Evolutionary conservation across 2,888 invertebrate genomes (phyloP).

Genomic region (Zhuqinia jingwanae): DNA sequence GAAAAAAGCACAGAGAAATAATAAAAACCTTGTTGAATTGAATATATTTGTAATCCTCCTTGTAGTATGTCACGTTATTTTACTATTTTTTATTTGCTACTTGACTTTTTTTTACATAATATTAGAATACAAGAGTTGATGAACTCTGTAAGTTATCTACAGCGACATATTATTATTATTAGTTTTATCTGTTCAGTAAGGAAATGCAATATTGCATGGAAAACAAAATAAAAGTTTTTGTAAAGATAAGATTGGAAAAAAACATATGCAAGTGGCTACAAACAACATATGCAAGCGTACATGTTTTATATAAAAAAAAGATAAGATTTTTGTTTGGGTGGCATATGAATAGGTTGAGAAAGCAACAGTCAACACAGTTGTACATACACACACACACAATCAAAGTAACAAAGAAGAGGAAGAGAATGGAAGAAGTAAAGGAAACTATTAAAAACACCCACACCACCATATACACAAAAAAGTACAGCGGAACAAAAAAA

Average conservation of each 20-base stretch:
- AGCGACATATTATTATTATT: background rate
- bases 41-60: too few species aligned
- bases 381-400: too few species aligned
- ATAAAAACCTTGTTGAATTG: constrained; percentile 35
- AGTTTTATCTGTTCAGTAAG: background rate
- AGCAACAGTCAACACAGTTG: constrained; percentile 65
- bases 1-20: constrained; percentile 12
- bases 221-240: background rate
- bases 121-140: constrained; percentile 38
- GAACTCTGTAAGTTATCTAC: background rate
- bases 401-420: constrained; percentile 25
- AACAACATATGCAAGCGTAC: background rate
- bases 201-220: background rate
- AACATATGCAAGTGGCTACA: constrained; percentile 7
- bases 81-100: constrained; percentile 3
- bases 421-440: constrained; percentile 44
- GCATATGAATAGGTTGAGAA: constrained; percentile 11
- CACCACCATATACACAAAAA: constrained; percentile 25
- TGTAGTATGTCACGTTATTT: too few species aligned
- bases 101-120: too few species aligned
- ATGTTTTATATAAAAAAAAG: too few species aligned
- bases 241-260: constrained; percentile 25
- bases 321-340: too few species aligned
- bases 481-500: constrained; percentile 34
- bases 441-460: constrained; percentile 58